Percentiles rank a stretch among this genome's conserved stretches.
Evolutionary conservation across 2,113 vertebrate genomes (phyloP).

Genomic region (Bagarius yarrelli): DNA sequence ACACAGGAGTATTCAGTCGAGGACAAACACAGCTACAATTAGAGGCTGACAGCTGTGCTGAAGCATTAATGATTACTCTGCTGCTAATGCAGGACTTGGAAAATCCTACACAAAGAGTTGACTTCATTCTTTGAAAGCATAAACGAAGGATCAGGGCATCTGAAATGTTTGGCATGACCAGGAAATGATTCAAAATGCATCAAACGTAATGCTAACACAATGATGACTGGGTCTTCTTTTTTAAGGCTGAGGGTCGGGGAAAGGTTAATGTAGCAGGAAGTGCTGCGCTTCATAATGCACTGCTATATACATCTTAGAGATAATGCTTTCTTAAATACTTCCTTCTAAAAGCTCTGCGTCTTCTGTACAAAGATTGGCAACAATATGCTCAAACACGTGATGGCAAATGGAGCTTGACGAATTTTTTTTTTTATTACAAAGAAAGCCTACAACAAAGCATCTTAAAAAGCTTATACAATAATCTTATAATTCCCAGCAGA

Average conservation of each 20-base stretch:
- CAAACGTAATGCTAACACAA: neutral
- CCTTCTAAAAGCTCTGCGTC: neutral
- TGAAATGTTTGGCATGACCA: neutral
- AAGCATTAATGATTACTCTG: slow-evolving; percentile 27
- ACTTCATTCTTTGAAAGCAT: slow-evolving; percentile 9
- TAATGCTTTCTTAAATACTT: slow-evolving; percentile 4
- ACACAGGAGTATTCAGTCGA: neutral
- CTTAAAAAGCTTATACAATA: slow-evolving; percentile 63
- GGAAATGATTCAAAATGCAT: slow-evolving; percentile 2
- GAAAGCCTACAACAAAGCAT: slow-evolving; percentile 41
- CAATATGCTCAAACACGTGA: slow-evolving; percentile 24
- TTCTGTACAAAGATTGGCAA: slow-evolving; percentile 16
- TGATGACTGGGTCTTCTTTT: neutral
- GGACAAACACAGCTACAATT: slow-evolving; percentile 20
- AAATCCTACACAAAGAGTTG: neutral
- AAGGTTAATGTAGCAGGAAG: slow-evolving; percentile 1
- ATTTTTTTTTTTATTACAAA: slow-evolving; percentile 42
- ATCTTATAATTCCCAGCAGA: slow-evolving; percentile 59
- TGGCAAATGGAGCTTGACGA: slow-evolving; percentile 26
- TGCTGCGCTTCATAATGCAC: neutral
- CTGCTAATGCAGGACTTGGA: neutral
- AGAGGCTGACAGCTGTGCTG: neutral
- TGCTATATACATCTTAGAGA: neutral
- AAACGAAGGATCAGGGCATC: neutral
- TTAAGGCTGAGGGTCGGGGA: neutral